Evolutionary conservation across 2,797 vertebrate genomes (phyloP).

Genomic region (Brachyrhaphis roseni): DNA sequence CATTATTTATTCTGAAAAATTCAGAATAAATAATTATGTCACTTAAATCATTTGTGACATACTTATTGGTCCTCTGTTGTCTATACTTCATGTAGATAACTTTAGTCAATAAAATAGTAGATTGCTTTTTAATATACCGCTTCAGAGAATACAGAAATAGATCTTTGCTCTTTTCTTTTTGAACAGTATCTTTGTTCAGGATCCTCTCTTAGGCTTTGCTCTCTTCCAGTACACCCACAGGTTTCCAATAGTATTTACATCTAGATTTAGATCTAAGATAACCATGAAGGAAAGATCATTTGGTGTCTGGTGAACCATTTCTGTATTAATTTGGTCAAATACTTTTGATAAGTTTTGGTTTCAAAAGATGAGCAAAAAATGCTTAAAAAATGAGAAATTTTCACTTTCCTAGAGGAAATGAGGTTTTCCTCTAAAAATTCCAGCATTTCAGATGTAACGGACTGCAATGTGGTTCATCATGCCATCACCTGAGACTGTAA

Average conservation of each 20-base stretch:
- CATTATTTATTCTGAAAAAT: background rate
- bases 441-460: background rate
- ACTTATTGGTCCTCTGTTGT: background rate
- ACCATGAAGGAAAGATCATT: background rate
- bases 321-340: background rate
- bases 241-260: background rate
- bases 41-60: background rate
- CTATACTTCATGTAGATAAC: background rate
- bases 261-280: background rate
- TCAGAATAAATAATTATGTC: too few relatives aligned
- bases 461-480: background rate
- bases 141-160: background rate
- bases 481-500: background rate
- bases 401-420: background rate
- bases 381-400: background rate
- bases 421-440: background rate
- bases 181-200: background rate
- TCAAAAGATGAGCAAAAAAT: background rate
- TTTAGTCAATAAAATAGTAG: background rate
- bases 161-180: background rate
- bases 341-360: background rate
- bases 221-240: background rate
- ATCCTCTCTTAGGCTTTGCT: background rate
- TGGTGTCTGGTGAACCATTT: background rate
- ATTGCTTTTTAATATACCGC: background rate